Evolutionary conservation across 2,888 invertebrate species (phyloP), one percentile per base, ranked within the genome.

Genomic region (Graphium colonna): DNA sequence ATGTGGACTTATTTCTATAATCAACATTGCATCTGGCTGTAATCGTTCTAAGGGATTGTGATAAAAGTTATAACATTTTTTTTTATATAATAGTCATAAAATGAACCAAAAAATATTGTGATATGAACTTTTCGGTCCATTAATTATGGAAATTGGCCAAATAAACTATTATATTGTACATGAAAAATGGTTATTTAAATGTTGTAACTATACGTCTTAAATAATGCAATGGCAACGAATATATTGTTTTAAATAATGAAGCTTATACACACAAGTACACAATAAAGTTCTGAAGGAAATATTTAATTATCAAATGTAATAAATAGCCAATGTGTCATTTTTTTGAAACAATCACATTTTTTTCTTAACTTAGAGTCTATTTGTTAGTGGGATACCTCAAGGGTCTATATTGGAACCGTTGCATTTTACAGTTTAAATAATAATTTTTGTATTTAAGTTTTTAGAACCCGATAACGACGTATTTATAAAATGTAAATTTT

Each of bases 51-150:
- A 5, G 12, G 17, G 18, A 3, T 52, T 52, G 52, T 53, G 48
- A 53, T 49, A 53, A 31, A 26, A 44, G 15, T 17, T 38, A 44
- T 15, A n/a, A 51, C 15, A 26, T 40, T 44, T 51, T 28, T 43
- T 38, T 50, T 47, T 42, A 18, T 36, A 31, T 39, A 40, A 33
- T 33, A 15, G 36, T 43, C 17, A 41, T 36, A 17, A 16, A 48
- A 44, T 15, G 12, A 18, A 53, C 39, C 48, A 53, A 49, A 53
- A 41, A 43, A 13, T 18, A n/a, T 3, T 48, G 53, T 53, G 48
- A 49, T 48, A 48, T 13, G 43, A 36, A 13, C n/a, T 36, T 21
- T 36, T 36, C 36, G 36, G 21, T 21, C 5, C 21, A 5, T 21
- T 21, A 2, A 21, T 21, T 21, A 21, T 21, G 2, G 5, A 21